A percentile compares a stretch with the other conserved stretches of the same genome.
phyloP scores from a whole-genome alignment of 2,888 invertebrate genomes.

The Apeira syringaria region DNA sequence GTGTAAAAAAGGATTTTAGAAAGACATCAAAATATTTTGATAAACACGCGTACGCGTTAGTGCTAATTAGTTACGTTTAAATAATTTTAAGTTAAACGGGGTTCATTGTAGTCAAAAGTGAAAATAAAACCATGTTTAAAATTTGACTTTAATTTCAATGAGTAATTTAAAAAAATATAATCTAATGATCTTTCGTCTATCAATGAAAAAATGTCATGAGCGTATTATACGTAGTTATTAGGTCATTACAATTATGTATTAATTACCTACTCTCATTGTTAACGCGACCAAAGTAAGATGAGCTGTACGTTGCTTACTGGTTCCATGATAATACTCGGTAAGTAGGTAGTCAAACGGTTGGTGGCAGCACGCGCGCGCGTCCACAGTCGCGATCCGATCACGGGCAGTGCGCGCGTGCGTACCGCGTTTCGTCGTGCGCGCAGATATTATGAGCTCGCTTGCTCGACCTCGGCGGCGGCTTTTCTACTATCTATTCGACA shows the following conservation, averaged over 20 bases:
- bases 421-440: constrained; percentile 53
- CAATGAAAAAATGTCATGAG: too few species aligned
- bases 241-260: constrained; percentile 8
- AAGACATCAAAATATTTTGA: too few species aligned
- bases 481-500: constrained; percentile 52
- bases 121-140: too few species aligned
- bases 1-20: too few species aligned
- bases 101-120: too few species aligned
- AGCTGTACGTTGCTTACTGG: constrained; percentile 35
- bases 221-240: constrained; percentile 4
- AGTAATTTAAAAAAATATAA: too few species aligned
- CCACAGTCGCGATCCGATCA: constrained; percentile 60
- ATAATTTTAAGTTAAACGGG: too few species aligned
- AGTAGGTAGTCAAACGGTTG: constrained; percentile 33
- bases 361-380: constrained; percentile 50
- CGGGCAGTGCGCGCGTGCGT: constrained; percentile 59
- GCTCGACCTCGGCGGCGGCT: constrained; percentile 53
- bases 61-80: too few species aligned
- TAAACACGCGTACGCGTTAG: too few species aligned
- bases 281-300: constrained; percentile 30
- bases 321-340: constrained; percentile 25
- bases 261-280: constrained; percentile 28
- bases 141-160: too few species aligned
- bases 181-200: too few species aligned
- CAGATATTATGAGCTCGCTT: constrained; percentile 63